Conservation (phyloP, 2,113 vertebrate genomes). For the Lanius collurio region DNA sequence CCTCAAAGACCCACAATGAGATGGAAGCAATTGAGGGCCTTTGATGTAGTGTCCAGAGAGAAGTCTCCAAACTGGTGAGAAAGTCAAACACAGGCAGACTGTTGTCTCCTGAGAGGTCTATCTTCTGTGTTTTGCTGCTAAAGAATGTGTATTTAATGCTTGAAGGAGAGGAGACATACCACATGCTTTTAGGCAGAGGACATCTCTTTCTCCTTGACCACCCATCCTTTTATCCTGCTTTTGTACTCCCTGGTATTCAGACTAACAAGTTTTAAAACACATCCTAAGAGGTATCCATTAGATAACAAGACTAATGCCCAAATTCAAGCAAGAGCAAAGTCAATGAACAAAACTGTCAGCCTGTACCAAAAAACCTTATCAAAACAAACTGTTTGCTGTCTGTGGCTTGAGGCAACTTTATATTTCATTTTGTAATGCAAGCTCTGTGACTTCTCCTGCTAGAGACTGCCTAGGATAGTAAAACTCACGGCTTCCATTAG, state of each 20-base stretch:
- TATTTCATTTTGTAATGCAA: neutral
- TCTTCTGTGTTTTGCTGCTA: neutral
- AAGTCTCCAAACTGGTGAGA: neutral
- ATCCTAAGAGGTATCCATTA: neutral
- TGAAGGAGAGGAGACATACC: neutral
- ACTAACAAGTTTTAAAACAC: neutral
- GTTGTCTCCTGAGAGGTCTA: neutral
- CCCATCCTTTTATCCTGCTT: neutral
- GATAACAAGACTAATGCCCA: neutral
- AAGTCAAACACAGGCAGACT: neutral
- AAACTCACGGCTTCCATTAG: neutral
- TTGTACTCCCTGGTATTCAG: neutral
- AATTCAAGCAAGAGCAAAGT: neutral
- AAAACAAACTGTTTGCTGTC: constrained; percentile 3
- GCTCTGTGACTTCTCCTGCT: neutral
- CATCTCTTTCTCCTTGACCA: neutral
- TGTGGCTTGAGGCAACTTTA: neutral
- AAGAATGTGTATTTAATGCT: neutral
- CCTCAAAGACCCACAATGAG: accelerated
- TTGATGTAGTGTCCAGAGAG: neutral
- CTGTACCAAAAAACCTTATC: neutral
- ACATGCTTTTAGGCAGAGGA: neutral
- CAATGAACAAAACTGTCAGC: neutral
- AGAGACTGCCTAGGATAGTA: neutral
- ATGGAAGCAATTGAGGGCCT: neutral